Percentiles rank a stretch among this genome's conserved stretches.
Evolutionary conservation across 2,888 invertebrate species (phyloP).

Genomic region (Metallyticus violacea): DNA sequence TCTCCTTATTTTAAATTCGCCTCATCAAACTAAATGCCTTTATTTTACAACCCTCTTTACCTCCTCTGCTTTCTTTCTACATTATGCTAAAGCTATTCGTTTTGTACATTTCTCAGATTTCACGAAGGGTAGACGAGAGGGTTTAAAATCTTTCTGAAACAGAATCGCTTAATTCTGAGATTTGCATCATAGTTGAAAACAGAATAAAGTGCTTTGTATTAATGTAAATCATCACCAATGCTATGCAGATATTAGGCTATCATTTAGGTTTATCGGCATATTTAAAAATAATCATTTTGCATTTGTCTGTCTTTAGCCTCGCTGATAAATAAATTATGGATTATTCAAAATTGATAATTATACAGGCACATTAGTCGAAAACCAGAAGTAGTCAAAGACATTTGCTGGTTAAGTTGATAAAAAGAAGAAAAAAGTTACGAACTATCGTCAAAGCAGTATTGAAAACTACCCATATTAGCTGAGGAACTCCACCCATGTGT

Average conservation of each 20-base stretch:
- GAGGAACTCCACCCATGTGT: no score
- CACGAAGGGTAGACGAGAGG: neutral
- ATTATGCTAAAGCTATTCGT: constrained; percentile 10
- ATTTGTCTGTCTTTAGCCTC: no score
- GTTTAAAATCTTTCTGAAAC: neutral
- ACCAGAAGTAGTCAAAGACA: no score
- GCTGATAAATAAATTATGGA: no score
- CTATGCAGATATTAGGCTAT: neutral
- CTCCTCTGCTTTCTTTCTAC: neutral
- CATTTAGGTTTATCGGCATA: no score
- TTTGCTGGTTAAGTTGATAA: no score
- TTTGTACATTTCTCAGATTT: constrained; percentile 21
- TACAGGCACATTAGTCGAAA: no score
- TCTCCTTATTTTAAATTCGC: constrained; percentile 26
- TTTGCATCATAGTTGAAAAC: neutral
- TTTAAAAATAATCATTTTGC: no score
- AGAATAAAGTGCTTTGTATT: neutral
- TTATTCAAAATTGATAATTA: no score
- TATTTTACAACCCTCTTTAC: constrained; percentile 31
- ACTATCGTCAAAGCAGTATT: no score
- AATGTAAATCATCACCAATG: neutral
- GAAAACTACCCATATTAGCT: no score
- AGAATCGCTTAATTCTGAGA: neutral
- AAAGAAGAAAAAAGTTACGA: no score
- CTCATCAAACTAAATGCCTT: constrained; percentile 34